Evolutionary conservation across 2,113 vertebrate species (phyloP).

Genomic region (Ailuropoda melanoleuca): DNA sequence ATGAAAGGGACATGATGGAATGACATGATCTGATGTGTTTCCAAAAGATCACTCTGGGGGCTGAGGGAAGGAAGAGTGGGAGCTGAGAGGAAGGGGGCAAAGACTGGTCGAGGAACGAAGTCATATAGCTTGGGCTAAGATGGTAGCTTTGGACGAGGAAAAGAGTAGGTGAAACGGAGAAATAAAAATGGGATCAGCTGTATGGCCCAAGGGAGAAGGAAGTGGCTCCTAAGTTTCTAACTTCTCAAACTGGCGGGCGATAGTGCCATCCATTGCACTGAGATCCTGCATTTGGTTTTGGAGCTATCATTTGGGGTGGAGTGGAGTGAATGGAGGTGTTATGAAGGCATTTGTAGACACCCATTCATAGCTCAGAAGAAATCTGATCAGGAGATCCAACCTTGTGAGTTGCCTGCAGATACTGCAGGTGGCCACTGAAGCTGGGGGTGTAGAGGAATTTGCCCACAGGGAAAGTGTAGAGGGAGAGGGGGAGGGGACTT

Average conservation of each 20-base stretch:
- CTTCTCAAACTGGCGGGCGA: not conserved
- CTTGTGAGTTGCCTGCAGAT: not conserved
- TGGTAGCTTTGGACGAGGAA: not conserved
- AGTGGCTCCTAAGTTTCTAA: not conserved
- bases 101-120: not conserved
- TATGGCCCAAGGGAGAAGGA: too few species aligned
- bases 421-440: not conserved
- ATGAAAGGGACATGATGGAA: not conserved
- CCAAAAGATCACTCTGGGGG: not conserved
- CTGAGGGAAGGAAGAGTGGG: not conserved
- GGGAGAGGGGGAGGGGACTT: not conserved
- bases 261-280: too few species aligned
- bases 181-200: not conserved
- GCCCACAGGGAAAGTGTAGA: not conserved
- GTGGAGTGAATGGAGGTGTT: not conserved
- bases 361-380: not conserved
- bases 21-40: not conserved
- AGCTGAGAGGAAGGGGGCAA: not conserved
- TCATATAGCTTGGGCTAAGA: not conserved
- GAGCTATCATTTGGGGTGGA: not conserved
- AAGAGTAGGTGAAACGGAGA: not conserved
- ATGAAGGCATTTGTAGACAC: not conserved
- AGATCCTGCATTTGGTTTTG: not conserved
- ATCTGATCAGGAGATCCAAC: not conserved
- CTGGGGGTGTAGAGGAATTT: not conserved